phyloP scores from a whole-genome alignment of 2,797 vertebrate species.

The Pseudochromis fuscus region DNA sequence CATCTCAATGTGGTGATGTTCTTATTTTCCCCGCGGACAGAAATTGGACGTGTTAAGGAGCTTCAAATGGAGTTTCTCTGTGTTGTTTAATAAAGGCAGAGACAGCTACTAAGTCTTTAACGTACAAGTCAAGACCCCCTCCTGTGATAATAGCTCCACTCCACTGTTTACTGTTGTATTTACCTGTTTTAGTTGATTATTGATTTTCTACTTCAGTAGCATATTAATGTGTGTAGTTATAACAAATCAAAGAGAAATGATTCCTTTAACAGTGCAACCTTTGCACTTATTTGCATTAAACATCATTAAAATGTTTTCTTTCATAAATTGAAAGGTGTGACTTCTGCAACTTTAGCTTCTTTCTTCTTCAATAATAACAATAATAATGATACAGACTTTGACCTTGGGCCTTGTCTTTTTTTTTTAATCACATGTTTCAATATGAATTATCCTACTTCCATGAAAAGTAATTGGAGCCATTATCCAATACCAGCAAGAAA shows the following conservation, averaged over 20 bases:
- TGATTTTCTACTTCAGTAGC: not conserved
- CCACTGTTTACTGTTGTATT: not conserved
- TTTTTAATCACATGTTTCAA: too few relatives aligned
- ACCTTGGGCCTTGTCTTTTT: too few relatives aligned
- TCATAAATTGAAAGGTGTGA: not conserved
- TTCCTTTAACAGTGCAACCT: not conserved
- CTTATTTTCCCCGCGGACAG: slow-evolving; percentile 40
- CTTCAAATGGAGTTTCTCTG: slow-evolving; percentile 44
- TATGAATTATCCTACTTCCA: too few relatives aligned
- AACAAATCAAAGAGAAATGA: not conserved
- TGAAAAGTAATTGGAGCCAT: not conserved
- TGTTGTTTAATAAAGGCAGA: slow-evolving; percentile 44
- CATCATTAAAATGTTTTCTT: not conserved
- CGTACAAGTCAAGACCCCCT: slow-evolving; percentile 20
- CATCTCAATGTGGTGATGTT: slow-evolving; percentile 39
- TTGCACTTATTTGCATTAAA: not conserved
- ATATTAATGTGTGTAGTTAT: slow-evolving; percentile 7
- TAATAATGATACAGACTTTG: too few relatives aligned
- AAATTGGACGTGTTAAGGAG: slow-evolving; percentile 38
- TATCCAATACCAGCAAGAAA: too few relatives aligned
- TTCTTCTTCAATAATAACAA: too few relatives aligned
- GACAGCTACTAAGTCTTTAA: slow-evolving; percentile 32
- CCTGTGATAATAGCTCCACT: slow-evolving; percentile 24
- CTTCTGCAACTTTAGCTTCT: too few relatives aligned
- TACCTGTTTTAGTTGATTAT: not conserved